Evolutionary conservation across 2,113 vertebrate genomes (phyloP), one percentile per base, ranked within the genome.

Genomic region (Rhinogobius similis): DNA sequence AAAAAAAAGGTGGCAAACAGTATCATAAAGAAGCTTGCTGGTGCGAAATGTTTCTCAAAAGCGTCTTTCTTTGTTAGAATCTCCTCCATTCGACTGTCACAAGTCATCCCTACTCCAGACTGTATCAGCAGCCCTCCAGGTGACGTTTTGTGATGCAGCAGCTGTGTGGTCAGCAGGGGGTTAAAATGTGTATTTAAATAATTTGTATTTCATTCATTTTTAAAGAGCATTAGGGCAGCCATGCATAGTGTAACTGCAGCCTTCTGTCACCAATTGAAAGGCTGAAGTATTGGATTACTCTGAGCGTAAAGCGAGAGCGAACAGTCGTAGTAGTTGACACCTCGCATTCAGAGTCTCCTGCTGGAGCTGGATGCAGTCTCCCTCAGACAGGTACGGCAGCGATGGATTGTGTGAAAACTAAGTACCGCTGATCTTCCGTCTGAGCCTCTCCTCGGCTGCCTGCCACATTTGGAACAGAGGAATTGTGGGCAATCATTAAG

Each of bases 171-270:
- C 11, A 10, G n/a, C 9, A 1, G 21, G 20, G 21, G 70, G 26
- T 52, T 70, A 79, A 67, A 81, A 38, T 80, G 67, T 72, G 48
- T 79, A 73, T 85, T 85, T 88, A 78, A 85, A 89, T 90, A 82
- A 90, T 92, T 89, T 87, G 79, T 83, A 82, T 84, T 81, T 75
- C 72, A 84, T 90, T 56, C 83, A 90, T 84, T 12, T 84, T 86
- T 85, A 36, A 89, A 78, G 23, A n/a, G 43, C 66, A 38, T 62
- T 41, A 46, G 66, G 61, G 65, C 65, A 61, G 41, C 55, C 80
- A 77, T 87, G 78, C 70, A 86, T 89, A 78, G 81, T 82, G 75
- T 73, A 89, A 64, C n/a, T 2, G 20, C 27, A 44, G n/a, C 44
- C 29, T 21, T 38, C 2, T 21, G 2, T 48, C 65, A 68, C 32